Evolutionary conservation across 1,140 invertebrate species (phyloP), one percentile per base, ranked within the genome.

Genomic region (Hermetia illucens): DNA sequence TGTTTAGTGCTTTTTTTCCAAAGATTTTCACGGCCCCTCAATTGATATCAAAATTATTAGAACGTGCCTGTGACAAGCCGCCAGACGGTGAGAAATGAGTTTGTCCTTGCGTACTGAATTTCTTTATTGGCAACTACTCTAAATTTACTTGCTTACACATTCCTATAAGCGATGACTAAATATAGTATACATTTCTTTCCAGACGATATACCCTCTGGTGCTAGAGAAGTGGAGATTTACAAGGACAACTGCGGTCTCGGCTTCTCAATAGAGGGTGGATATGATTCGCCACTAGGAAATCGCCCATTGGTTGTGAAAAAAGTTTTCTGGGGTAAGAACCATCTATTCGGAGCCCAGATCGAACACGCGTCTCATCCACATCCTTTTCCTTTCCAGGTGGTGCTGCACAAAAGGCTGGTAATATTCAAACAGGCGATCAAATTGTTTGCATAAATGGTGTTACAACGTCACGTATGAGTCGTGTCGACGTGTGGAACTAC

Each of bases 401-500:
- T 52, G 79, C 86, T 50, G 89, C 89, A 25, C 86, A 89, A 48
- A 89, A 90, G 66, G 79, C 75, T 54, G 85, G 84, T 43, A 70
- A 75, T 48, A 69, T 95, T 42, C 69, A 75, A 49, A 81, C 82
- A 30, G 86, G 86, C 21, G 89, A 93, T 60, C 84, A 92, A 62
- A 70, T 95, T 39, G 55, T 91, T 5, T 72, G 75, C 41, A 79
- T 93, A 16, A 91, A 91, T 50, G 79, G 77, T 17, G 72, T 72
- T 31, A 77, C 83, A 39, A 77, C 91, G 42, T 75, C 77, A 37
- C 72, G 72, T 31, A 82, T 92, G 72, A 82, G 87, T 1, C 72
- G 89, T 43, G 89, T 89, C 40, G 87, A 93, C 64, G 89, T 86
- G 24, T 94, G 90, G 90, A 85, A 84, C 45, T 74, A 88, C 37